Conservation (phyloP, 2,888 invertebrate genomes). For the Yponomeuta sedellus region DNA sequence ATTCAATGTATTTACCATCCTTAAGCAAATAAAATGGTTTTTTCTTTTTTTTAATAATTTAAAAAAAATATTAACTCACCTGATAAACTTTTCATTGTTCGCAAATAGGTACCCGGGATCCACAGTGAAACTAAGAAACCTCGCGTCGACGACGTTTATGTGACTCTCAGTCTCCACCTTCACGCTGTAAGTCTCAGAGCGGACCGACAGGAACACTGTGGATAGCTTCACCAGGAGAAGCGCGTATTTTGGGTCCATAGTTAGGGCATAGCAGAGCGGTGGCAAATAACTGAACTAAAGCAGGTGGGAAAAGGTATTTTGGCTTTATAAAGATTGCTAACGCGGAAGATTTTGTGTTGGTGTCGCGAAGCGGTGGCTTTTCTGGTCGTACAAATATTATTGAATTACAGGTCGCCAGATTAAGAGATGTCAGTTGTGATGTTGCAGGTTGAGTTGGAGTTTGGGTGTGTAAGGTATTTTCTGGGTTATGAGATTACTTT, state of each 20-base stretch:
- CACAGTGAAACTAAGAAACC: conserved; percentile 84
- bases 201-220: conserved; percentile 22
- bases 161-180: conserved; percentile 78
- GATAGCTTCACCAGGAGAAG: conserved; percentile 16
- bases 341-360: not conserved
- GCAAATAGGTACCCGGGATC: conserved; percentile 80
- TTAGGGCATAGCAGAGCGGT: conserved; percentile 6
- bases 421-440: no score
- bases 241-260: conserved; percentile 3
- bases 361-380: not conserved
- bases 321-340: conserved; percentile 12
- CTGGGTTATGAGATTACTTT: no score
- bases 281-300: conserved; percentile 4
- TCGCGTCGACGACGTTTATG: conserved; percentile 79
- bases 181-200: conserved; percentile 68
- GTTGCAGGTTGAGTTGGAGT: no score
- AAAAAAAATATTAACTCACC: conserved; percentile 31
- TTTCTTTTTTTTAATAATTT: no score
- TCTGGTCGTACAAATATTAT: not conserved
- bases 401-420: not conserved
- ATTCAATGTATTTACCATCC: no score
- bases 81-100: conserved; percentile 44
- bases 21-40: no score
- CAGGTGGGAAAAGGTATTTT: not conserved
- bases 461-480: no score